These are phyloP conservation scores for Rhinogobius similis DNA, from an alignment of 2,113 vertebrate genomes.

Conservation along the genomic window DNA sequence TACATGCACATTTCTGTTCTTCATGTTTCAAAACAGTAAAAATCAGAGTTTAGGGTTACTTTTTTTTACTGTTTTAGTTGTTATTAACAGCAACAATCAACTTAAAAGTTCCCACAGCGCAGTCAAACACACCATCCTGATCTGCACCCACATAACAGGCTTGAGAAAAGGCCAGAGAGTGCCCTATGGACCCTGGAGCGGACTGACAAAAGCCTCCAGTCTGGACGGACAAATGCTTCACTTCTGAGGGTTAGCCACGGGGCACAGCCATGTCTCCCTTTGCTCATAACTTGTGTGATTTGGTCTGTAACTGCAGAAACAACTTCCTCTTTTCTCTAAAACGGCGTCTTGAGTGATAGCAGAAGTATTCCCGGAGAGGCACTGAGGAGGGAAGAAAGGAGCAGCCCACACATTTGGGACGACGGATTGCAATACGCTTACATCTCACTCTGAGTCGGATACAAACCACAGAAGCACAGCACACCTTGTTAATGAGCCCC, in stretches of 20 bases:
- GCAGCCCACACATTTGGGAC: slow-evolving; percentile 50
- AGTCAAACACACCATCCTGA: slow-evolving; percentile 49
- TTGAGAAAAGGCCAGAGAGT: slow-evolving; percentile 26
- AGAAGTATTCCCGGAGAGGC: slow-evolving; percentile 40
- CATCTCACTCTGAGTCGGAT: slow-evolving; percentile 41
- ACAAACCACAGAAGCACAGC: slow-evolving; percentile 41
- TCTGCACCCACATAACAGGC: slow-evolving; percentile 47
- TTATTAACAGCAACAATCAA: slow-evolving; percentile 29
- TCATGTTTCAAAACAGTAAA: too few relatives aligned
- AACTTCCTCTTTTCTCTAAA: slow-evolving; percentile 10
- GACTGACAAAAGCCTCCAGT: slow-evolving; percentile 17
- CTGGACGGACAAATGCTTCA: background rate
- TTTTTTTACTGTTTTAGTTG: background rate
- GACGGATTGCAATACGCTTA: slow-evolving; percentile 46
- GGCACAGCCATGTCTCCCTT: background rate
- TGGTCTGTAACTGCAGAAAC: slow-evolving; percentile 13
- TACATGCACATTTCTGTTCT: too few relatives aligned
- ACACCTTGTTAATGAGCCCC: slow-evolving; percentile 38
- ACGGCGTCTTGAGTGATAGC: slow-evolving; percentile 23
- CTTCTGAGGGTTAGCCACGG: slow-evolving; percentile 7
- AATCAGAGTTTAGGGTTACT: too few relatives aligned
- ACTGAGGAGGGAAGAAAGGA: slow-evolving; percentile 47
- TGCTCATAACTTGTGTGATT: background rate
- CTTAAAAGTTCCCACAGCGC: slow-evolving; percentile 44
- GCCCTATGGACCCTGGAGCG: slow-evolving; percentile 13